phyloP scores from a whole-genome alignment of 1,140 invertebrate species.

The Solen grandis region DNA sequence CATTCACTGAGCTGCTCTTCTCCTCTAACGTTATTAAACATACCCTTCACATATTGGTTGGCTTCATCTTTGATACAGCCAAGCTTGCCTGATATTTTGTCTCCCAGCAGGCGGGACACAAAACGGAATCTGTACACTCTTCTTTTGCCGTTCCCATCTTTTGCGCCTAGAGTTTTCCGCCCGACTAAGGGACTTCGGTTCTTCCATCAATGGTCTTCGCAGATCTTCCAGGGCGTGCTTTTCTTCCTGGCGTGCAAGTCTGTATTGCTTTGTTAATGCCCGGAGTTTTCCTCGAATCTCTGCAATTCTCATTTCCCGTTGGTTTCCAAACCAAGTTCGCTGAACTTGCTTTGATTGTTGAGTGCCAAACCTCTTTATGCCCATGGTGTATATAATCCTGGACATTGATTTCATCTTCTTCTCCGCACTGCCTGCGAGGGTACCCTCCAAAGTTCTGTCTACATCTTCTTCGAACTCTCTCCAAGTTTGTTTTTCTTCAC shows the following conservation, averaged over 20 bases:
- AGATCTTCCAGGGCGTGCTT: background rate
- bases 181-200: background rate
- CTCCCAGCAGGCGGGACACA: background rate
- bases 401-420: background rate
- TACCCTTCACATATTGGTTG: background rate
- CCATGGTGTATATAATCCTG: slow-evolving; percentile 7
- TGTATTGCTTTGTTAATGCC: background rate
- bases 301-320: too few relatives aligned
- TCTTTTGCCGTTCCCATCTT: background rate
- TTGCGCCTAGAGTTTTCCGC: slow-evolving; percentile 18
- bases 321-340: too few relatives aligned
- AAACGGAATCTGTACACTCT: background rate
- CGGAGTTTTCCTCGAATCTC: too few relatives aligned
- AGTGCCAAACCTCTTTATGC: too few relatives aligned
- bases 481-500: too few relatives aligned
- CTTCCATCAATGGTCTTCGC: background rate
- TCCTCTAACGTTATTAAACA: background rate
- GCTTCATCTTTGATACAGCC: background rate
- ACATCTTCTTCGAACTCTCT: slow-evolving; percentile 15
- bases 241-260: background rate
- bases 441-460: slow-evolving; percentile 11
- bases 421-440: background rate
- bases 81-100: slow-evolving; percentile 5
- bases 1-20: background rate
- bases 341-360: too few relatives aligned